These are phyloP conservation scores for Asobara japonica DNA, from an alignment of 1,140 invertebrate species.

Conservation along the genomic window DNA sequence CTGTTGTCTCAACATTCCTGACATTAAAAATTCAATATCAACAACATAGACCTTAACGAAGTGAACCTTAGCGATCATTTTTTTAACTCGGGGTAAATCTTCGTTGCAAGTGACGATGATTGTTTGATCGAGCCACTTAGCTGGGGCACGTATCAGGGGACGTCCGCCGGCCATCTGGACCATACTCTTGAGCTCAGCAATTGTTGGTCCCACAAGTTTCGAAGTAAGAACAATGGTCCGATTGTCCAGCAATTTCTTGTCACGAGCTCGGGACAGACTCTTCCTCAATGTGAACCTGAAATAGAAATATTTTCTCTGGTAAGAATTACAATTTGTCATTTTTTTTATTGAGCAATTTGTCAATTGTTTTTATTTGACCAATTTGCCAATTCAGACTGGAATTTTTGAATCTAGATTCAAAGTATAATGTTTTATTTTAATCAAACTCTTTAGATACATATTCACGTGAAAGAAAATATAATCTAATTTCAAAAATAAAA, in stretches of 20 bases:
- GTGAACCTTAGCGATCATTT: slow-evolving; percentile 52
- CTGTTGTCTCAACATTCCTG: slow-evolving; percentile 63
- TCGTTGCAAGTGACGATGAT: slow-evolving; percentile 57
- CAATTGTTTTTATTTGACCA: too few relatives aligned
- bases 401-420: too few relatives aligned
- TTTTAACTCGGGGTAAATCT: slow-evolving; percentile 54
- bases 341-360: too few relatives aligned
- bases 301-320: too few relatives aligned
- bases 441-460: too few relatives aligned
- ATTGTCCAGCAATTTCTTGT: slow-evolving; percentile 54
- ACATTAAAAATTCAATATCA: slow-evolving; percentile 63
- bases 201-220: slow-evolving; percentile 57
- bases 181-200: slow-evolving; percentile 65
- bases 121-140: slow-evolving; percentile 53
- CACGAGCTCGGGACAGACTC: slow-evolving; percentile 56
- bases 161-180: slow-evolving; percentile 58
- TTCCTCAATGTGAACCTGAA: slow-evolving; percentile 58
- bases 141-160: slow-evolving; percentile 48
- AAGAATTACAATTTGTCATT: too few relatives aligned
- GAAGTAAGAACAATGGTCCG: slow-evolving; percentile 60
- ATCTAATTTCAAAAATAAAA: too few relatives aligned
- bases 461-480: too few relatives aligned
- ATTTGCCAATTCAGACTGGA: too few relatives aligned
- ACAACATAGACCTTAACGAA: slow-evolving; percentile 53
- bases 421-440: too few relatives aligned